phyloP scores from a whole-genome alignment of 1,140 invertebrate species.

The Paralvinella palmiformis region DNA sequence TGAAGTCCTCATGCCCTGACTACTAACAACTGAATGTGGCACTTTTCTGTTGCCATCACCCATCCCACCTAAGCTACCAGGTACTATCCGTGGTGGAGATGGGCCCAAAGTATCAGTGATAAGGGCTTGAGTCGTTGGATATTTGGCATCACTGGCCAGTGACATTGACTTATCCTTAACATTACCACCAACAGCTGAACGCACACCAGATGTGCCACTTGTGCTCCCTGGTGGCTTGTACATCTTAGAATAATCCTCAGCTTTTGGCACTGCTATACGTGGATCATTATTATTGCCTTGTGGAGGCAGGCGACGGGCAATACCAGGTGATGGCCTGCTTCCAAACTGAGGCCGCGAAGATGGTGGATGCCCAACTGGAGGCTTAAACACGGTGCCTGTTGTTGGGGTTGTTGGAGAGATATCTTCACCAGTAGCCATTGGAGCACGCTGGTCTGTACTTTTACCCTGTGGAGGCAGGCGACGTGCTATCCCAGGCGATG shows the following conservation, averaged over 20 bases:
- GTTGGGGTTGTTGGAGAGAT: conserved; percentile 23
- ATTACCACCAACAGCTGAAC: not conserved
- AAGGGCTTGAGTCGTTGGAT: conserved; percentile 12
- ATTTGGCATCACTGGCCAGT: conserved; percentile 13
- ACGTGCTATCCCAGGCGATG: not conserved
- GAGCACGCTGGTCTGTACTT: conserved; percentile 20
- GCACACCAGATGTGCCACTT: no score
- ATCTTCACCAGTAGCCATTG: conserved; percentile 34
- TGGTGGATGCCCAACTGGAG: no score
- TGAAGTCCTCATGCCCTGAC: not conserved
- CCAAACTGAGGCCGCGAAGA: no score
- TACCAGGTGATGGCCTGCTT: not conserved
- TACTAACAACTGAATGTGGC: no score
- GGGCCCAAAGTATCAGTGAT: conserved; percentile 10
- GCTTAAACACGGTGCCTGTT: not conserved
- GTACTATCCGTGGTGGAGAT: no score
- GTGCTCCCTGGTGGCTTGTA: no score
- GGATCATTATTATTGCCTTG: not conserved
- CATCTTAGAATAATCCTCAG: not conserved
- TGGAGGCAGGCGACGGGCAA: conserved; percentile 27
- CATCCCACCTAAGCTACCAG: no score
- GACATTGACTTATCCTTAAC: conserved; percentile 43
- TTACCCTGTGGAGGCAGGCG: conserved; percentile 28
- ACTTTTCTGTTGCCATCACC: no score
- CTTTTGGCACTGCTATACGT: conserved; percentile 31